Percentiles rank a stretch among this genome's conserved stretches.
Evolutionary conservation across 2,113 vertebrate species (phyloP).

Genomic region (Chionomys nivalis): DNA sequence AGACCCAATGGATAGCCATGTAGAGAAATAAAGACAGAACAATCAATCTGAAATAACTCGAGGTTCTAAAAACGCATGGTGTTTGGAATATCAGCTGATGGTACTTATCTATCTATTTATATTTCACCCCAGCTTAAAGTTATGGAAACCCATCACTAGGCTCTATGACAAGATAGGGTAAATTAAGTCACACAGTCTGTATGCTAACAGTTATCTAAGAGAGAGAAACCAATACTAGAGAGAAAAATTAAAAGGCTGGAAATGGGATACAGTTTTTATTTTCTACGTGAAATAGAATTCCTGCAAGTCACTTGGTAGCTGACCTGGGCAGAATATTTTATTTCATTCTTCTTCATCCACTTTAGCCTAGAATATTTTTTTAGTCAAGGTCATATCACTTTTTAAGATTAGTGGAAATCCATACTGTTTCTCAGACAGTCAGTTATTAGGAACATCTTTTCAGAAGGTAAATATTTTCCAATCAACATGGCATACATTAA

Average conservation of each 20-base stretch:
- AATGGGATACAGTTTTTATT: neutral
- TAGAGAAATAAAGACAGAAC: slow-evolving; percentile 13
- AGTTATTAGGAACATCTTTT: slow-evolving; percentile 19
- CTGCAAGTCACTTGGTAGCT: neutral
- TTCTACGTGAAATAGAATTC: neutral
- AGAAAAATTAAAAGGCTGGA: neutral
- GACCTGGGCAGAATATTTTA: neutral
- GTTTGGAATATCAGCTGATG: neutral
- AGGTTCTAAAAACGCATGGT: neutral
- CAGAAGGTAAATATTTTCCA: slow-evolving; percentile 14
- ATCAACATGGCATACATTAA: neutral
- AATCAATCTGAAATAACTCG: neutral
- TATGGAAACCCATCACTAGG: neutral
- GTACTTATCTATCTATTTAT: neutral
- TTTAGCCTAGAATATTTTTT: neutral
- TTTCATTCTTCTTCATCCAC: slow-evolving; percentile 5
- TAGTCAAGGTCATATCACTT: neutral
- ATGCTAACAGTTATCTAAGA: neutral
- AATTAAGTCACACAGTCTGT: neutral
- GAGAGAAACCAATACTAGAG: neutral
- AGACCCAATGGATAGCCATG: neutral
- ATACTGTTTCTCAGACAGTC: neutral
- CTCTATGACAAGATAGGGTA: neutral
- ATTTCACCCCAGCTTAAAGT: neutral
- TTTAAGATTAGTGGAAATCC: slow-evolving; percentile 5